A percentile compares a stretch with the other conserved stretches of the same genome.
phyloP scores from a whole-genome alignment of 2,888 invertebrate genomes.

The Ichneumoninae sp. region DNA sequence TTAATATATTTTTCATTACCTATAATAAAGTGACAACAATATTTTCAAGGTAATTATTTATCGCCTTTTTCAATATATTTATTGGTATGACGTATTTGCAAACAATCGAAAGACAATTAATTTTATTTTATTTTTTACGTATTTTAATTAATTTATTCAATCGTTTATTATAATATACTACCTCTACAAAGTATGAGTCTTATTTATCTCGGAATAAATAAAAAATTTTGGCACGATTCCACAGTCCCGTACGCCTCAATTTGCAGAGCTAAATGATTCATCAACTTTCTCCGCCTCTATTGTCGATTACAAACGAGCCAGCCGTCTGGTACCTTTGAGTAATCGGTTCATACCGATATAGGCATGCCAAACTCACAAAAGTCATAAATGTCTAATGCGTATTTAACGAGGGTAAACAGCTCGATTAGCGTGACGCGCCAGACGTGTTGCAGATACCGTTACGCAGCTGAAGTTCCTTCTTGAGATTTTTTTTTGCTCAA shows the following conservation, averaged over 20 bases:
- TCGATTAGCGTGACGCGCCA: conserved; percentile 32
- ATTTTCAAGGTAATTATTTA: neutral
- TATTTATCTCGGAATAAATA: neutral
- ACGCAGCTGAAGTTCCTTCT: neutral
- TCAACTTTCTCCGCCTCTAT: conserved; percentile 28
- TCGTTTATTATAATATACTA: neutral
- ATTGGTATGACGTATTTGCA: neutral
- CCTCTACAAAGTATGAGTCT: neutral
- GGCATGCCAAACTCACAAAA: neutral
- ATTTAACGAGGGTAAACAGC: conserved; percentile 18
- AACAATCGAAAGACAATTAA: no score
- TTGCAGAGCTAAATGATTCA: conserved; percentile 28
- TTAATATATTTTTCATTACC: neutral
- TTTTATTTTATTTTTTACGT: neutral
- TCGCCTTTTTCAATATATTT: neutral
- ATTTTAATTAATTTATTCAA: neutral
- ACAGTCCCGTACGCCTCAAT: conserved; percentile 15
- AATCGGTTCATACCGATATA: neutral
- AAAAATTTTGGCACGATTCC: neutral
- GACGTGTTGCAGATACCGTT: neutral
- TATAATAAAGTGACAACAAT: neutral
- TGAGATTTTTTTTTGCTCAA: neutral
- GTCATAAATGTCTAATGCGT: conserved; percentile 35
- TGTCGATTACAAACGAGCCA: neutral
- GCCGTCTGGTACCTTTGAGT: neutral